These are phyloP conservation scores for Scopus umbretta DNA, from an alignment of 2,113 vertebrate genomes.

Conservation along the genomic window DNA sequence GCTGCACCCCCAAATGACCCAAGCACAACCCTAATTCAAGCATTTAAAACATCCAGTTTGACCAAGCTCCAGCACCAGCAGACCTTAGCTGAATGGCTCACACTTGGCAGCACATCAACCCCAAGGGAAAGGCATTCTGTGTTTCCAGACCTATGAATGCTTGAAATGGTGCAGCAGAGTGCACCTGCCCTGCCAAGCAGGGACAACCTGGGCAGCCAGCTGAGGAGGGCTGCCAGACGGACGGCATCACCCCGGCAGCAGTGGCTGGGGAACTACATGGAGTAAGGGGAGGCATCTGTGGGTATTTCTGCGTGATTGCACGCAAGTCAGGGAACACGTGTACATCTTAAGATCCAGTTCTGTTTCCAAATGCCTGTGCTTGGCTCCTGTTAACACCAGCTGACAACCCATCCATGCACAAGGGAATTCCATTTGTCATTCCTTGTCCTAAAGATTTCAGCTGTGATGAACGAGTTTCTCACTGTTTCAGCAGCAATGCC, in stretches of 20 bases:
- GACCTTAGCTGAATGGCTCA: neutral
- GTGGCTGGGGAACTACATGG: neutral
- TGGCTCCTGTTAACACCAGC: constrained; percentile 1
- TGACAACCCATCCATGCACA: neutral
- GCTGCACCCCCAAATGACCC: neutral
- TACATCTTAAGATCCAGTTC: neutral
- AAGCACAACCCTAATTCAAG: neutral
- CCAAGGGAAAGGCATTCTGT: neutral
- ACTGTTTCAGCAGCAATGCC: neutral
- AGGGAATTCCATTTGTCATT: constrained; percentile 13
- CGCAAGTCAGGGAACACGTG: neutral
- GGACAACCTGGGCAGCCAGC: neutral
- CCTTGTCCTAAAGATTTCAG: neutral
- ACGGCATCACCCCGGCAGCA: neutral
- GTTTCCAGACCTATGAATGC: neutral
- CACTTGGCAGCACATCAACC: neutral
- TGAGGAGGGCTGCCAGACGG: neutral
- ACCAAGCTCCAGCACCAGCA: neutral
- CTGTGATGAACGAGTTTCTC: neutral
- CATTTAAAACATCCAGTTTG: neutral
- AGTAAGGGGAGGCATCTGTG: neutral
- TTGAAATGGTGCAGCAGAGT: neutral
- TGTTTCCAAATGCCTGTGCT: neutral
- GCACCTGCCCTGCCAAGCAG: neutral
- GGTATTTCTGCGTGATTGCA: neutral